Conservation (phyloP, 2,113 vertebrate genomes). For the Morphnarchus princeps region DNA sequence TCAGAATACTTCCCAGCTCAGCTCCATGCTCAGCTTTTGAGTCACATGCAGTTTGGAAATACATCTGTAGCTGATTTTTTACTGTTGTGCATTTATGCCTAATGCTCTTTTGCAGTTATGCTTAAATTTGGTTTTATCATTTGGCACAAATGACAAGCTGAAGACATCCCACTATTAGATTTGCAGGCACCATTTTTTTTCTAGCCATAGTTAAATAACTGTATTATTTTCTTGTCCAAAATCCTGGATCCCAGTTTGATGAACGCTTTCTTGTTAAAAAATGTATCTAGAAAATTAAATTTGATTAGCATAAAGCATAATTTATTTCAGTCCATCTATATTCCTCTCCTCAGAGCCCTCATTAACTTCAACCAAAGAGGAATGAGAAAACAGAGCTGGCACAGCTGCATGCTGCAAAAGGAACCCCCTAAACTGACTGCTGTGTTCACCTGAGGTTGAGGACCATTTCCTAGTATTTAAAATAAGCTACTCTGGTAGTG, state of each 20-base stretch:
- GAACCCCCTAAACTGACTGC: not conserved
- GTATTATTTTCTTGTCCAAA: conserved; percentile 14
- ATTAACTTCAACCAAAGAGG: not conserved
- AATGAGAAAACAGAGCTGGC: not conserved
- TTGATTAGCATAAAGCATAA: not conserved
- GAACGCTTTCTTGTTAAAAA: not conserved
- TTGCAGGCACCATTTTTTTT: not conserved
- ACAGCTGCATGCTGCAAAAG: not conserved
- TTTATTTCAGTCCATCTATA: conserved; percentile 4
- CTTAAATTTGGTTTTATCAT: conserved; percentile 5
- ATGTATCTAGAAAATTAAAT: not conserved
- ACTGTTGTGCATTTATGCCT: not conserved
- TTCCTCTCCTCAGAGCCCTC: not conserved
- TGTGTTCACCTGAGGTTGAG: not conserved
- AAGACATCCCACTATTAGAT: not conserved
- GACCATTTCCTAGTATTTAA: not conserved
- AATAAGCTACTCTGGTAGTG: not conserved
- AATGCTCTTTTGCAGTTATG: not conserved
- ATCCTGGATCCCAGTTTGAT: not conserved
- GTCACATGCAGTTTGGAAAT: not conserved
- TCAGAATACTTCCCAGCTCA: not conserved
- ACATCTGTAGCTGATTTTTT: not conserved
- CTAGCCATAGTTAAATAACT: not conserved
- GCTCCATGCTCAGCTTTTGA: not conserved
- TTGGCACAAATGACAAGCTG: not conserved